Percentiles rank a stretch among this genome's conserved stretches.
Conservation (phyloP, 2,888 invertebrate genomes). For the Xestoiulus laeticollis region DNA sequence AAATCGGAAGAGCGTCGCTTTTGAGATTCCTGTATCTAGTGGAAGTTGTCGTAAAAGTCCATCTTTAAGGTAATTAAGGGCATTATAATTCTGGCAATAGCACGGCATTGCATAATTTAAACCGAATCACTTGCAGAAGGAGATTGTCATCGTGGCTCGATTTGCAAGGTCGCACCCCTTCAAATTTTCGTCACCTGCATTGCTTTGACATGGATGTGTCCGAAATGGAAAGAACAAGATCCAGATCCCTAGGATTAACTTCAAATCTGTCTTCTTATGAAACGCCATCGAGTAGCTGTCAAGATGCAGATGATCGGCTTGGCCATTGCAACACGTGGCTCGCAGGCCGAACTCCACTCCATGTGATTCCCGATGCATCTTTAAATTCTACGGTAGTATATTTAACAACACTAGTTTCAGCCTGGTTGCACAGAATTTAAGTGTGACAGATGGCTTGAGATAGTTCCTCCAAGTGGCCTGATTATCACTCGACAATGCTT, state of each 20-base stretch:
- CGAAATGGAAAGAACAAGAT: background rate
- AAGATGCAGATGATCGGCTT: background rate
- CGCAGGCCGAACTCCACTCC: background rate
- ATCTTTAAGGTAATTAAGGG: background rate
- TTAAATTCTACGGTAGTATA: background rate
- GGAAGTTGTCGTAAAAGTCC: background rate
- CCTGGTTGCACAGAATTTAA: too few species aligned
- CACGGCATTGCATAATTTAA: background rate
- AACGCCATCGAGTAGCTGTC: background rate
- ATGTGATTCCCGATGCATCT: background rate
- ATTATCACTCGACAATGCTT: too few species aligned
- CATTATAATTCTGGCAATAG: background rate
- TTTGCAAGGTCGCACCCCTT: background rate
- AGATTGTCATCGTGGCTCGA: background rate
- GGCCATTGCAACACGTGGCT: background rate
- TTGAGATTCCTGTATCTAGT: background rate
- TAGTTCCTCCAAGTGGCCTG: too few species aligned
- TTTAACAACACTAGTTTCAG: too few species aligned
- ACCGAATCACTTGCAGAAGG: background rate
- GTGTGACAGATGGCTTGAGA: too few species aligned
- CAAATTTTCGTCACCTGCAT: conserved; percentile 36
- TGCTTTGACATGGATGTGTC: conserved; percentile 23
- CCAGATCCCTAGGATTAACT: background rate
- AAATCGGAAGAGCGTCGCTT: conserved; percentile 40
- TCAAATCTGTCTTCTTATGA: background rate